phyloP scores from a whole-genome alignment of 1,140 invertebrate genomes.

The Stratiolaelaps scimitus region DNA sequence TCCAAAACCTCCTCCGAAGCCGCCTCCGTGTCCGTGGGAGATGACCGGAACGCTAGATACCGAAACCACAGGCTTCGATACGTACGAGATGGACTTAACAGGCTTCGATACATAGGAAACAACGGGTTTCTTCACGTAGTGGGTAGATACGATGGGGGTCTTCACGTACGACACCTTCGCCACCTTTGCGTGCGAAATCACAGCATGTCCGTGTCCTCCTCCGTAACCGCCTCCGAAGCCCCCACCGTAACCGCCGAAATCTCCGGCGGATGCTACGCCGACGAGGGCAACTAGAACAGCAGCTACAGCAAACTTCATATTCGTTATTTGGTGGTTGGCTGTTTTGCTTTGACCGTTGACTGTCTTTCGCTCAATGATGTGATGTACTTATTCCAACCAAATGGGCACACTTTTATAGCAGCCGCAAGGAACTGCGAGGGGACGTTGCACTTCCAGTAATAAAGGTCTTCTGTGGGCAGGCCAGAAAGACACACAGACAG shows the following conservation, averaged over 20 bases:
- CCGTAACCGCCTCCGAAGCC: neutral
- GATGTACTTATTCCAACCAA: too few species aligned
- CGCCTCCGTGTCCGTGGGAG: neutral
- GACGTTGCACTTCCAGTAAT: too few species aligned
- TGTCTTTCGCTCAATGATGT: too few species aligned
- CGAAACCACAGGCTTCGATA: conserved; percentile 17
- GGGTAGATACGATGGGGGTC: conserved; percentile 8
- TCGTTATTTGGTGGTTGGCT: too few species aligned
- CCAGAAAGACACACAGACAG: too few species aligned
- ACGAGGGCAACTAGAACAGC: conserved; percentile 1
- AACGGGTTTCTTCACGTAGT: conserved; percentile 23
- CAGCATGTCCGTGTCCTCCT: neutral
- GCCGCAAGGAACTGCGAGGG: too few species aligned
- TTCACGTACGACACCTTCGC: conserved; percentile 22
- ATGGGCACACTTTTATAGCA: too few species aligned
- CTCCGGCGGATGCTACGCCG: neutral
- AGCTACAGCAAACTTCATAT: too few species aligned
- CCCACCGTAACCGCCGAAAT: conserved; percentile 6
- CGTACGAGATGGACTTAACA: conserved; percentile 14
- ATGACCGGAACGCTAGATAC: neutral
- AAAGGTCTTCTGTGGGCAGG: too few species aligned
- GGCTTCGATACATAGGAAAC: conserved; percentile 16
- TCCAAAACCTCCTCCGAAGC: neutral
- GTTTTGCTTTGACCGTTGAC: too few species aligned
- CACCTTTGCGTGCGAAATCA: conserved; percentile 6